These are phyloP conservation scores for Phrynosoma platyrhinos DNA, from an alignment of 2,113 vertebrate genomes.

Conservation along the genomic window DNA sequence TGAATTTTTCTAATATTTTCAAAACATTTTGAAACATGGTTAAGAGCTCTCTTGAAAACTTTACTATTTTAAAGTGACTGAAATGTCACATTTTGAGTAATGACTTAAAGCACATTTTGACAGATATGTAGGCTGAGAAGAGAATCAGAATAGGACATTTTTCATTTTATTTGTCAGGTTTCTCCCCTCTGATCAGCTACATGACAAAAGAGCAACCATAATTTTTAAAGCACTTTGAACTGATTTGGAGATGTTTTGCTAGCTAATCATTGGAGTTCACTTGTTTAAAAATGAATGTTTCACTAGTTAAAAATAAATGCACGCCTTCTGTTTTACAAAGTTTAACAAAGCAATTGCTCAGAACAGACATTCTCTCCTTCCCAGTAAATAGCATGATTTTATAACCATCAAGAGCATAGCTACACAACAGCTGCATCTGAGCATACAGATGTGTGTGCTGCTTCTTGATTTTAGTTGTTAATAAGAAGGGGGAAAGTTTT, in stretches of 20 bases:
- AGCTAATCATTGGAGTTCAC: constrained; percentile 28
- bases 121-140: background rate
- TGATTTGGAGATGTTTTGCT: constrained; percentile 25
- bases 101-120: constrained; percentile 8
- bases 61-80: background rate
- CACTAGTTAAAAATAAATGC: constrained; percentile 33
- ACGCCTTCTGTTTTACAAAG: constrained; percentile 26
- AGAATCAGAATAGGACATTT: background rate
- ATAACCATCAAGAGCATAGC: constrained; percentile 31
- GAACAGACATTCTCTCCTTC: constrained; percentile 21
- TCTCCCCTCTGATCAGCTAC: constrained; percentile 10
- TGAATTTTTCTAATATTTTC: background rate
- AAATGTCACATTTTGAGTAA: background rate
- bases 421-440: constrained; percentile 12
- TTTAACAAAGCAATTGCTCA: constrained; percentile 17
- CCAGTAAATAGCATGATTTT: constrained; percentile 25
- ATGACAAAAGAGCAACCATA: background rate
- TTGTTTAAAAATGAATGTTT: constrained; percentile 8
- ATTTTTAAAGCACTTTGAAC: constrained; percentile 2
- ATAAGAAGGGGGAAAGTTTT: constrained; percentile 30
- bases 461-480: constrained; percentile 18
- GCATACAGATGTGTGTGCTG: background rate
- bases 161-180: background rate
- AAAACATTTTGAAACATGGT: background rate
- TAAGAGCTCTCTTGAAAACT: constrained; percentile 25